Base-by-base conservation (phyloP, 2,113 vertebrate species). In the Corydoras maculifer region DNA sequence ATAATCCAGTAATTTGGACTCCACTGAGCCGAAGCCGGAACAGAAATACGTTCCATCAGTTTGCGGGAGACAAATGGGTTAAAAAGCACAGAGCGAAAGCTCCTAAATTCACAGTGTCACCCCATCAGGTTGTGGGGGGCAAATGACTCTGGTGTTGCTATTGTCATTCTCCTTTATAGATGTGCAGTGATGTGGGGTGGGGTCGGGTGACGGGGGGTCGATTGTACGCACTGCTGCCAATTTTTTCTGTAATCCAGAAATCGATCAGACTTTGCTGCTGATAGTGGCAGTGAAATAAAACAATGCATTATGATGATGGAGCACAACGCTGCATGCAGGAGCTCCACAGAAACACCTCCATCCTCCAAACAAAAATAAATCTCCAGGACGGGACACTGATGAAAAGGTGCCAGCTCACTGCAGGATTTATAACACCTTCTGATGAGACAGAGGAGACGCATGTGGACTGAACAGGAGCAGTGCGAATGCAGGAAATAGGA, bases 1-100 rank as follows among this genome's bases (percentile, higher is more conserved):
- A 78, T 75, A 63, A 78, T 74, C 48, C 55, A 8, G 72, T 64
- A 74, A 74, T 75, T 78, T 71, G 29, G 76, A 75, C 72, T 58
- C 63, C 72, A 51, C 51, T 30, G 65, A 8, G 59, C 63, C 63
- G 29, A 74, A 25, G 72, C 35, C 57, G 53, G 58, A 30, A 31
- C 62, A 62, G 31, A 50, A 69, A 50, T 13, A 7, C 15, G 65
- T 25, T 25, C 18, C 18, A 25, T 25, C 18, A 25, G 18, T 2
- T 55, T 32, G 59, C 3, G 59, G 53, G 72, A 68, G 59, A 72
- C 3, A 48, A 62, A 61, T 65, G 48, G 57, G 57, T 66, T 77
- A 73, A 77, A 67, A 61, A 63, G 51, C 67, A 73, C 32, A 69
- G 62, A 35, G 35, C 30, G 10, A 53, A 53, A 10, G 13, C 9